Conservation (phyloP, 2,888 invertebrate genomes). For the Cetonia aurata region DNA sequence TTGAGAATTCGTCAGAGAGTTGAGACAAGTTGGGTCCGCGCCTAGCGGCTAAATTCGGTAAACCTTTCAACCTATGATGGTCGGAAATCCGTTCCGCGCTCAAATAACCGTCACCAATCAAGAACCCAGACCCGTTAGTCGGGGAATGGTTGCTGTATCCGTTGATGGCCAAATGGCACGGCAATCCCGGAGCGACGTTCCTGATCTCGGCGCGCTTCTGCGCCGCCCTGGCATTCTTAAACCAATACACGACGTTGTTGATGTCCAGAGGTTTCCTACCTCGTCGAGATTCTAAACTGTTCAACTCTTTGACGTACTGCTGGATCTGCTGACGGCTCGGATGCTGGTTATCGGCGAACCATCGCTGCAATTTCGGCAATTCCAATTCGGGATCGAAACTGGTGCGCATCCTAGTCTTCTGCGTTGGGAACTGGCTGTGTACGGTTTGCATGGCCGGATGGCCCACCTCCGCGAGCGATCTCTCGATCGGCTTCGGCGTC, state of each 20-base stretch:
- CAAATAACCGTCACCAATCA: constrained; percentile 73
- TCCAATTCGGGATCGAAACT: constrained; percentile 98
- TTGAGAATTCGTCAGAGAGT: constrained; percentile 77
- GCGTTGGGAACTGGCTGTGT: constrained; percentile 82
- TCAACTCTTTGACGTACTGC: constrained; percentile 94
- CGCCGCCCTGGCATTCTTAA: constrained; percentile 97
- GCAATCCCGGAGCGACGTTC: constrained; percentile 70
- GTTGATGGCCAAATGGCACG: constrained; percentile 73
- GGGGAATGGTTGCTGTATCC: constrained; percentile 78
- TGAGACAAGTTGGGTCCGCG: constrained; percentile 72
- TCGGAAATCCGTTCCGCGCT: constrained; percentile 66
- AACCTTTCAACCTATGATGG: constrained; percentile 72
- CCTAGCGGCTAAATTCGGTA: constrained; percentile 69
- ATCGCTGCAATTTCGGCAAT: constrained; percentile 93
- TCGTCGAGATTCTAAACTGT: constrained; percentile 90
- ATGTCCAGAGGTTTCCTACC: constrained; percentile 95
- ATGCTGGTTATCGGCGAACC: constrained; percentile 98
- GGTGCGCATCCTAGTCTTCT: constrained; percentile 95
- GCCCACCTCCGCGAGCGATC: constrained; percentile 71
- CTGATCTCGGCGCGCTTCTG: constrained; percentile 91
- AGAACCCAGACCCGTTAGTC: constrained; percentile 73
- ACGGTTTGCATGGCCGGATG: constrained; percentile 84
- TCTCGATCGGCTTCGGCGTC: constrained; percentile 64
- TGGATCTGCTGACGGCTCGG: constrained; percentile 97
- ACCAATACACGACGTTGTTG: constrained; percentile 97